A percentile compares a stretch with the other conserved stretches of the same genome.
Conservation (phyloP, 2,113 vertebrate species). For the Corynorhinus townsendii region DNA sequence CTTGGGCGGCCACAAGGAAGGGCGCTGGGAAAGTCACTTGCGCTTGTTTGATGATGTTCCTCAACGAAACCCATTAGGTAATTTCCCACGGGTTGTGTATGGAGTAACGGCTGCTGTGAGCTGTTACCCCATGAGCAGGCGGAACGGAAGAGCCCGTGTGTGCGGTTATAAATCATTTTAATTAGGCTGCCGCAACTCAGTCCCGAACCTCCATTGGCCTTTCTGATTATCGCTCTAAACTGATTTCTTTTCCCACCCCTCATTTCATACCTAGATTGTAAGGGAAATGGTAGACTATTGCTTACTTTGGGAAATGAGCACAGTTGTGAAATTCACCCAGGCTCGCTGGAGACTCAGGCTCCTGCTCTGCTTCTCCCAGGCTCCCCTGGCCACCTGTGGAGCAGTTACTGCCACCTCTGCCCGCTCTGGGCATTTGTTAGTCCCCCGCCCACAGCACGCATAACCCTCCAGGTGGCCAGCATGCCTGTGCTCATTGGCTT, state of each 20-base stretch:
- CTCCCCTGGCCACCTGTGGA: neutral
- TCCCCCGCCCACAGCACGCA: neutral
- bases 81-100: slow-evolving; percentile 13
- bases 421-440: neutral
- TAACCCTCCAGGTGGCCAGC: neutral
- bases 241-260: slow-evolving; percentile 57
- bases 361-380: neutral
- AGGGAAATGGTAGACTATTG: neutral
- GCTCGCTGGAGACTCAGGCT: neutral
- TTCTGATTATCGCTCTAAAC: slow-evolving; percentile 48
- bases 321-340: neutral
- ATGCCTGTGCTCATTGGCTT: neutral
- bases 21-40: neutral
- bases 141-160: slow-evolving; percentile 21
- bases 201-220: neutral
- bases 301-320: neutral
- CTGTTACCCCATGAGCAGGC: slow-evolving; percentile 18
- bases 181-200: slow-evolving; percentile 40
- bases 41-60: neutral
- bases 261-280: slow-evolving; percentile 46
- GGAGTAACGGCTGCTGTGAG: neutral
- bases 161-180: slow-evolving; percentile 64
- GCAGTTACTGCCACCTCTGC: neutral
- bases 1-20: neutral
- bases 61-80: slow-evolving; percentile 7